Evolutionary conservation across 2,888 invertebrate species (phyloP).

Genomic region (Lithophane socia): DNA sequence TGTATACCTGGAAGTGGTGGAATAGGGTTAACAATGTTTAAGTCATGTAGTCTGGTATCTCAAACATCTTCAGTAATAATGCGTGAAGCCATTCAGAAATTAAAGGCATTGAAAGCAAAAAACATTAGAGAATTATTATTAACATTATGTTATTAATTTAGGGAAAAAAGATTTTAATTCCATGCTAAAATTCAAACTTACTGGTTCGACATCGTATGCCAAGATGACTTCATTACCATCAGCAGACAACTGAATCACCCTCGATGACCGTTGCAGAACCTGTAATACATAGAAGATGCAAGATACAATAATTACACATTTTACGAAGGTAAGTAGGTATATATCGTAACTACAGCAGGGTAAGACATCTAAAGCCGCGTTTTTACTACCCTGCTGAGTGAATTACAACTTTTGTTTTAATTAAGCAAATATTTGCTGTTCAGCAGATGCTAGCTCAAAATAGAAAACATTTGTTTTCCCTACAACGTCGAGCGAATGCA

Average conservation of each 20-base stretch:
- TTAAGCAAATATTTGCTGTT: no score
- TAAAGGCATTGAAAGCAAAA: not conserved
- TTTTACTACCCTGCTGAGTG: no score
- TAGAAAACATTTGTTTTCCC: no score
- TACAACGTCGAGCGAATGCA: no score
- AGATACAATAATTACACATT: not conserved
- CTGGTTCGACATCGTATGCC: conserved; percentile 78
- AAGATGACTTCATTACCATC: conserved; percentile 77
- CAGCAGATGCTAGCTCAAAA: no score
- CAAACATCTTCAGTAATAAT: not conserved
- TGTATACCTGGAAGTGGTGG: conserved; percentile 91
- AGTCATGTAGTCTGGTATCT: not conserved
- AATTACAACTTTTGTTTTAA: no score
- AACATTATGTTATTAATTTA: not conserved
- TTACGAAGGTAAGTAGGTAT: not conserved
- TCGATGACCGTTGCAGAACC: conserved; percentile 82
- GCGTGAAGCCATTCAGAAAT: not conserved
- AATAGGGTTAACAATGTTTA: not conserved
- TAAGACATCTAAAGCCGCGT: no score
- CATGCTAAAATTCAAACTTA: conserved; percentile 67
- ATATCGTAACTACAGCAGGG: no score
- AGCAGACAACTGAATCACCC: conserved; percentile 77
- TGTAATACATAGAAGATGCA: conserved; percentile 63
- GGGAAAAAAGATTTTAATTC: not conserved
- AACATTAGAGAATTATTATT: no score